Evolutionary conservation across 2,888 invertebrate species (phyloP), one percentile per base, ranked within the genome.

Genomic region (Fissipunctia ypsillon): DNA sequence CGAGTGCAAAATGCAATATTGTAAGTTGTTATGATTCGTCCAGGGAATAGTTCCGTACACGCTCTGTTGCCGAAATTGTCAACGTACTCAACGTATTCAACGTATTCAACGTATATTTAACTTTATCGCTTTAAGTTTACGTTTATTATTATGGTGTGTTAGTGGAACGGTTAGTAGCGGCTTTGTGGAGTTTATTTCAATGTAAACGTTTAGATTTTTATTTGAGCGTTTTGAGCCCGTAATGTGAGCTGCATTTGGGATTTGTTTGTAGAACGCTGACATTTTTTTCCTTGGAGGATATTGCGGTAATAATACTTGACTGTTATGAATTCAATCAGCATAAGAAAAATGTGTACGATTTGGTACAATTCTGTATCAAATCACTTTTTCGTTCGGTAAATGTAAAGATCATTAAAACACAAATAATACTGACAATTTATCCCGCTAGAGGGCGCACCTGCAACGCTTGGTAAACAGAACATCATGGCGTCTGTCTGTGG

Each of bases 11-110:
- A 86, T 86, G 88, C 86, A 87, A 86, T 86, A 86, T 76, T 86
- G 86, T 86, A 87, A 86, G 88, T 87, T 87, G 86, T 87, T 81
- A 86, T 87, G 83, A 86, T 87, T 86, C 79, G 86, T 86, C 83
- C 80, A 57, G 87, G 88, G 88, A 80, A 83, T 86, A 84, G 83
- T 78, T 71, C 60, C n/a, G 78, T 54, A 71, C 69, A 78, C 68
- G 71, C 71, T 74, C 77, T 57, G 76, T 25, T 70, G 72, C 78
- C 88, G 81, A 83, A 86, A 86, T 80, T 84, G 84, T 87, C 87
- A 74, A 67, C 81, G 59, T 59, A 72, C 73, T 87, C 79, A 65
- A 66, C 79, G 79, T 79, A 80, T 86, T 87, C 87, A 74, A 67
- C 81, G 59, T 59, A 72, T 73, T 87, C 79, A 65, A 66, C 79